phyloP scores from a whole-genome alignment of 1,140 invertebrate genomes.

The Saccostrea echinata region DNA sequence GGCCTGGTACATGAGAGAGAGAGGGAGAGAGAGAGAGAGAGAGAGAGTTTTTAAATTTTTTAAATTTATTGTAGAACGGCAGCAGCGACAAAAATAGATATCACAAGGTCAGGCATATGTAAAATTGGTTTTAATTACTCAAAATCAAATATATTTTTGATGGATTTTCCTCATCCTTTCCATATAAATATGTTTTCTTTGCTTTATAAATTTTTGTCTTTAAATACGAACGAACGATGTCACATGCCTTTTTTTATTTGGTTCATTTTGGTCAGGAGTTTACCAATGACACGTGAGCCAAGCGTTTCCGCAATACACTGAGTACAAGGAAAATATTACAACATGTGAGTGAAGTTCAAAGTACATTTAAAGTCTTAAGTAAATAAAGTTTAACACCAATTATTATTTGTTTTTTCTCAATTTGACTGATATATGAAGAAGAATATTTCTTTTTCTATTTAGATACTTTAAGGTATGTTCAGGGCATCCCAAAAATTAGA shows the following conservation, averaged over 20 bases:
- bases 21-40: slow-evolving; percentile 14
- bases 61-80: background rate
- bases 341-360: background rate
- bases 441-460: too few relatives aligned
- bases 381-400: background rate
- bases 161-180: too few relatives aligned
- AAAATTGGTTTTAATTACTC: too few relatives aligned
- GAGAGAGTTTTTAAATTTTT: background rate
- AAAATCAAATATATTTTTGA: too few relatives aligned
- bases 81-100: too few relatives aligned
- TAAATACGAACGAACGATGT: too few relatives aligned
- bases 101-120: too few relatives aligned
- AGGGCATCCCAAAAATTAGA: background rate
- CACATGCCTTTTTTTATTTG: too few relatives aligned
- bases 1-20: background rate
- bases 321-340: background rate
- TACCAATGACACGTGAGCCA: background rate
- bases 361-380: background rate
- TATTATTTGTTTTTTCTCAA: background rate
- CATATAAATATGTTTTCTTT: too few relatives aligned
- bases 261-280: background rate
- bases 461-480: background rate
- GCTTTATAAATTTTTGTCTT: too few relatives aligned
- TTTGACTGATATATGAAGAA: background rate
- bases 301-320: background rate